These are phyloP conservation scores for Eupristina koningsbergeri DNA, from an alignment of 1,140 invertebrate species.

Conservation along the genomic window DNA sequence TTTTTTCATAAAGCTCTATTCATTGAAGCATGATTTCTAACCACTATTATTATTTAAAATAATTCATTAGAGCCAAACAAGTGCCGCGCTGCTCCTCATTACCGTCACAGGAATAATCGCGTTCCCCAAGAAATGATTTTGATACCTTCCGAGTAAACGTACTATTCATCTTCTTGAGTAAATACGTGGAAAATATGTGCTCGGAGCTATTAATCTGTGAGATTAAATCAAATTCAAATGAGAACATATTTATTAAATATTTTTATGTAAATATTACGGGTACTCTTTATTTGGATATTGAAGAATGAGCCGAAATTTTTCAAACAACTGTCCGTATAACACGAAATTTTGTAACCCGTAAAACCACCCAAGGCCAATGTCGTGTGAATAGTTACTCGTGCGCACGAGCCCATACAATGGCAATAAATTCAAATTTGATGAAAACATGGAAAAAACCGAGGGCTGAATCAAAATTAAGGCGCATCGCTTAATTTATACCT, in stretches of 20 bases:
- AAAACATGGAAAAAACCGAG: conserved; percentile 24
- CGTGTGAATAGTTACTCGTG: neutral
- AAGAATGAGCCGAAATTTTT: neutral
- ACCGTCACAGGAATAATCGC: neutral
- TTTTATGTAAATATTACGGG: neutral
- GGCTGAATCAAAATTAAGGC: conserved; percentile 18
- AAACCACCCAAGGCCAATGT: neutral
- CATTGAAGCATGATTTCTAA: no score
- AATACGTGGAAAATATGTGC: neutral
- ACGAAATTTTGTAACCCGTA: no score
- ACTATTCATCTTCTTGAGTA: neutral
- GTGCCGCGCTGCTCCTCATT: neutral
- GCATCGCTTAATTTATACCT: neutral
- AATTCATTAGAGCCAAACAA: neutral
- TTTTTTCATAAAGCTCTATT: neutral
- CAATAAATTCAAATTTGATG: conserved; percentile 26
- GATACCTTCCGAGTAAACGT: neutral
- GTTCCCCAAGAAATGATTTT: neutral
- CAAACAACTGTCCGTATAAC: neutral
- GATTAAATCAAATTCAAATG: neutral
- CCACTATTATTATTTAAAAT: neutral
- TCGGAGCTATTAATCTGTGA: neutral
- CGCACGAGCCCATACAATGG: neutral
- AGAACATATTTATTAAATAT: neutral
- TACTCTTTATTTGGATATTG: neutral